Conservation (phyloP, 2,888 invertebrate genomes). For the Cosmorhoe ocellata region DNA sequence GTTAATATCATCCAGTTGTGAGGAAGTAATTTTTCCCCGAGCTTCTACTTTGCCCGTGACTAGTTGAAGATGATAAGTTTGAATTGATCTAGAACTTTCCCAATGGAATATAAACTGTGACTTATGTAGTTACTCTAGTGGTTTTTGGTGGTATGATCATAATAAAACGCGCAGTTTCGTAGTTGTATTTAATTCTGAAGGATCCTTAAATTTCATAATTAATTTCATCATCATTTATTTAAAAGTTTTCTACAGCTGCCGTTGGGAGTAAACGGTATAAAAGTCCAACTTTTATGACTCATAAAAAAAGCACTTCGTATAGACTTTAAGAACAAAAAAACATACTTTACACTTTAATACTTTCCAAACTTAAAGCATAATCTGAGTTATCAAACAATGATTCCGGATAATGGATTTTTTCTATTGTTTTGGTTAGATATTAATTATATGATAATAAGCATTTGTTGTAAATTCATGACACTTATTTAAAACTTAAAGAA, state of each 20-base stretch:
- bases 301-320: slow-evolving; percentile 41
- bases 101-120: slow-evolving; percentile 10
- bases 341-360: slow-evolving; percentile 21
- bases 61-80: slow-evolving; percentile 49
- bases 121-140: slow-evolving; percentile 8
- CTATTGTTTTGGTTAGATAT: background rate
- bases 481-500: slow-evolving; percentile 38
- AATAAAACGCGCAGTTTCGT: too few species aligned
- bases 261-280: slow-evolving; percentile 29
- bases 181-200: background rate
- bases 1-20: slow-evolving; percentile 69
- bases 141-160: background rate
- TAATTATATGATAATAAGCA: too few species aligned
- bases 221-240: slow-evolving; percentile 46
- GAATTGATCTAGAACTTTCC: slow-evolving; percentile 23
- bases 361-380: slow-evolving; percentile 26
- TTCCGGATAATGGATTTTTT: slow-evolving; percentile 27
- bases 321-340: slow-evolving; percentile 29
- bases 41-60: slow-evolving; percentile 51
- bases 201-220: slow-evolving; percentile 29
- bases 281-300: slow-evolving; percentile 44
- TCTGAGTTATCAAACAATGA: slow-evolving; percentile 3
- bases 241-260: slow-evolving; percentile 40
- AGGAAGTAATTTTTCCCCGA: slow-evolving; percentile 60
- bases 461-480: too few species aligned